Evolutionary conservation across 2,888 invertebrate genomes (phyloP), one percentile per base, ranked within the genome.

Genomic region (Meghimatium bilineatum): DNA sequence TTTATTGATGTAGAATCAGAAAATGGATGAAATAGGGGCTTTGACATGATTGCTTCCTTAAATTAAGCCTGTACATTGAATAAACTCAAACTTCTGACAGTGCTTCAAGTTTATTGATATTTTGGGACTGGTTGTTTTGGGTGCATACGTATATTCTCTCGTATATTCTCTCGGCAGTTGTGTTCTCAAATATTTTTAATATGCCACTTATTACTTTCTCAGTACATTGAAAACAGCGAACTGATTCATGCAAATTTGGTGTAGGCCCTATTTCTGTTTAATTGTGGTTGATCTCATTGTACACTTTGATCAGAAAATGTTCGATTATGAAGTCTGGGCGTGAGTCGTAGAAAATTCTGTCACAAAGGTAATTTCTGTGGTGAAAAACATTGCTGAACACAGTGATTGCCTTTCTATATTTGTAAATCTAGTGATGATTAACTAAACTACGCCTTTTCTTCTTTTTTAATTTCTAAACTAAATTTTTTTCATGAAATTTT

Each of bases 81-180:
- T 32, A 14, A 38, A 71, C 23, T 26, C 71, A 23, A 71, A 38
- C 71, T 20, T 67, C 67, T 26, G 38, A 71, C 26, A 38, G 71
- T 71, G 71, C 71, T 71, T 38, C 71, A 67, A 26, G 71, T 36
- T 71, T 23, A 36, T 38, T 5, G 26, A 71, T 71, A 67, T 71
- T 71, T 71, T 32, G 34, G 67, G 34, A 67, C 67, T 71, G 23
- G 38, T 20, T 38, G 36, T 71, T 36, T 71, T 12, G 23, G 38
- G 8, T 36, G 5, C 14, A 2, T 29, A 26, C n/a, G 23, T 29
- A 71, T 38, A 29, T 38, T 67, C 34, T 34, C 67, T 38, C 71
- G 23, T 29, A 71, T 38, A 29, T 38, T 67, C 34, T 34, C 67
- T 38, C 71, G 12, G 26, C 38, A 23, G 1, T 71, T 23, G 23